Evolutionary conservation across 1,140 invertebrate species (phyloP).

Genomic region (Drosophila asahinai): DNA sequence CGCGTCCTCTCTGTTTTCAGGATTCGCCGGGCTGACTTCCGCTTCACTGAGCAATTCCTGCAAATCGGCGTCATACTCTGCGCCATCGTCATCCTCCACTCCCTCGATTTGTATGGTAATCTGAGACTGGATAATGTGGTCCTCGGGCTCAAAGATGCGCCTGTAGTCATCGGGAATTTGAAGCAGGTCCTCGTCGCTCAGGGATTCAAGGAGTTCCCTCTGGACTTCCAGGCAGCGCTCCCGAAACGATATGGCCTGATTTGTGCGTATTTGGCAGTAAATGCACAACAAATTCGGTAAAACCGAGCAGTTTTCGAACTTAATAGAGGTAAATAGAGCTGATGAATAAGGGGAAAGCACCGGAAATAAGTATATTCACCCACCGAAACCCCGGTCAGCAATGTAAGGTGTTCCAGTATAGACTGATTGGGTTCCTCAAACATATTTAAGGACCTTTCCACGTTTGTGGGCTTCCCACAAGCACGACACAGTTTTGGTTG

Average conservation of each 20-base stretch:
- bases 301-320: constrained; percentile 42
- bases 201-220: constrained; percentile 21
- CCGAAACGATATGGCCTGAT: constrained; percentile 43
- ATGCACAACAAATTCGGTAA: constrained; percentile 54
- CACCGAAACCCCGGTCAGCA: constrained; percentile 53
- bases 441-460: constrained; percentile 34
- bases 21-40: background rate
- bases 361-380: background rate
- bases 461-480: constrained; percentile 29
- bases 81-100: background rate
- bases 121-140: background rate
- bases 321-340: background rate
- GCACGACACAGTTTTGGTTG: constrained; percentile 42
- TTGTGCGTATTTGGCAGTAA: constrained; percentile 41
- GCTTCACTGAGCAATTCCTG: background rate
- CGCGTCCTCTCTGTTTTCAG: background rate
- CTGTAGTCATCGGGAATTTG: constrained; percentile 35
- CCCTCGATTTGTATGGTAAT: constrained; percentile 12
- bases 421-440: constrained; percentile 40
- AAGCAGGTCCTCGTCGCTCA: constrained; percentile 33
- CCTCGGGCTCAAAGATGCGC: background rate
- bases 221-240: constrained; percentile 45
- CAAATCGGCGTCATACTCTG: background rate
- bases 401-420: constrained; percentile 46
- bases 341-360: background rate